Conservation (phyloP, 1,140 invertebrate species). For the Achatina immaculata region DNA sequence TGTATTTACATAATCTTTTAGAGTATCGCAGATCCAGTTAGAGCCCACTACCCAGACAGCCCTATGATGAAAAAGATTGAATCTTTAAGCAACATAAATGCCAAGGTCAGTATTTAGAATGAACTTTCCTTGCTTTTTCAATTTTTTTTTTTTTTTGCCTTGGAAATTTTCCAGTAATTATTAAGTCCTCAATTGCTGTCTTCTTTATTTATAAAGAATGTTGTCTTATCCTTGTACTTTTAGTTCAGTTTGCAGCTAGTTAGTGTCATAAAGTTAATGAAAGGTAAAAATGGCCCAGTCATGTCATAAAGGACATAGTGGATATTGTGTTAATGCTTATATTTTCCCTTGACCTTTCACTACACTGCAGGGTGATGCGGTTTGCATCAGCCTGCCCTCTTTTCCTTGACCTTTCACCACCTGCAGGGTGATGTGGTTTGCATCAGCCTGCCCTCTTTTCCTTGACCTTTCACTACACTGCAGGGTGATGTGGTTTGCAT, state of each 20-base stretch:
- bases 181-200: not conserved
- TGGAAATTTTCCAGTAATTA: not conserved
- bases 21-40: not conserved
- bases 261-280: not conserved
- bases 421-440: too few relatives aligned
- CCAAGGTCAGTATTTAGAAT: not conserved
- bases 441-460: too few relatives aligned
- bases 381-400: too few relatives aligned
- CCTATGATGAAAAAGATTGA: constrained; percentile 23
- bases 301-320: too few relatives aligned
- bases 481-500: too few relatives aligned
- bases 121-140: not conserved
- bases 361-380: too few relatives aligned
- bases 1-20: too few relatives aligned
- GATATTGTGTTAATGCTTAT: too few relatives aligned
- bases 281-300: too few relatives aligned
- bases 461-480: too few relatives aligned
- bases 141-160: not conserved
- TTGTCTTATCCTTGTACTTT: not conserved
- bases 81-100: constrained; percentile 15
- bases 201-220: not conserved
- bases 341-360: too few relatives aligned
- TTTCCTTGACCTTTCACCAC: too few relatives aligned
- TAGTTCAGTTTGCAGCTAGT: not conserved
- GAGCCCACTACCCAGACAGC: not conserved